Base-by-base conservation (phyloP, 2,113 vertebrate genomes). In the Cyrtonyx montezumae region DNA sequence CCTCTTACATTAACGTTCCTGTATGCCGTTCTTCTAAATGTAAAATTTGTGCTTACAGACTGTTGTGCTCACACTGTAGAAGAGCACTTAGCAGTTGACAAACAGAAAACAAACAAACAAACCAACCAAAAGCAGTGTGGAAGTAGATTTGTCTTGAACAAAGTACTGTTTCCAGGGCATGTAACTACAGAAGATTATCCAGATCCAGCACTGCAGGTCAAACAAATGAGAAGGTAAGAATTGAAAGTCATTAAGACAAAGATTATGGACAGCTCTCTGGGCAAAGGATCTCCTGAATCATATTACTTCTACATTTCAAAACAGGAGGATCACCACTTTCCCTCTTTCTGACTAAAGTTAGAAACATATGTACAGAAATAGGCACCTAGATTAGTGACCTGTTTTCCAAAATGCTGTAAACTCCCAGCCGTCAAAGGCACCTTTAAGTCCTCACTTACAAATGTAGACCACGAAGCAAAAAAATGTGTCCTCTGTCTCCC, bases 381-480 rank as follows among this genome's bases (percentile, higher is more conserved):
- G 81, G 28, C 30, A 63, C 92, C 91, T 93, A 94, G 76, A 94
- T 94, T 94, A 86, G 70, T 91, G 89, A 96, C 91, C 95, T 84
- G 68, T 88, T 94, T 96, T 90, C 66, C 40, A 71, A 87, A 91
- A 77, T 62, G 30, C 66, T 77, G 78, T 80, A 79, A 75, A 87
- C 83, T 91, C 51, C 32, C 15, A 78, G 59, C 43, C 40, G 40
- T 78, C 84, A 91, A 94, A 94, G 94, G 82, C 84, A 91, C 93
- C 81, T 95, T 89, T 7, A 6, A 91, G 70, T 83, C 65, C 80
- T 91, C 68, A 61, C 65, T 86, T 85, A 75, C 7, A 55, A 77
- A 91, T 89, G 66, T 56, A 85, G 82, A 89, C 79, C 49, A 87
- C 0, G 0, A 69, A 21, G 18, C 63, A 62, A 58, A 78, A 84